Evolutionary conservation across 1,140 invertebrate species (phyloP), one percentile per base, ranked within the genome.

Genomic region (Pristionchus pacificus): DNA sequence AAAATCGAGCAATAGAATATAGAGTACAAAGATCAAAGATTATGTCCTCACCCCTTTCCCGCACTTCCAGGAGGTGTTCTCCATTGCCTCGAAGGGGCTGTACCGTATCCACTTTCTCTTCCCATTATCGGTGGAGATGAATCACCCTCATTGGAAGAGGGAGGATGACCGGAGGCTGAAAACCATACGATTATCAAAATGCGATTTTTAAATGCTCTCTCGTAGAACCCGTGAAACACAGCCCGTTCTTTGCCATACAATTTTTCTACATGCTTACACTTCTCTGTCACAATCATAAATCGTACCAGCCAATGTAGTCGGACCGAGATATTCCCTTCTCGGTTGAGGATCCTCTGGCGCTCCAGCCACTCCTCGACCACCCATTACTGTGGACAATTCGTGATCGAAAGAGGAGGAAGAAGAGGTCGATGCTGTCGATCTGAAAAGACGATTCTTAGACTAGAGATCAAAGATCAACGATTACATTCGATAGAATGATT

Each of bases 71-170:
- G 64, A 2, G 70, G 63, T 57, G 63, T 67, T 58, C 64, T 72
- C 70, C 70, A 72, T 66, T 72, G 71, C 31, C 69, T 32, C 24
- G 65, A 68, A 14, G 71, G 71, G 29, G 65, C 71, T 3, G 65
- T 73, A n/a, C 67, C 71, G 29, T 73, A 73, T 55, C 71, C 71
- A 64, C 71, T 73, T 29, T 73, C 71, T 24, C 71, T 38, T 15
- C 71, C 71, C 30, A 60, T 66, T 68, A 63, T 66, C 33, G n/a
- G n/a, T n/a, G n/a, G n/a, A n/a, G n/a, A n/a, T n/a, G n/a, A n/a
- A n/a, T 32, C 66, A 15, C 31, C 61, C 59, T 61, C 59, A 25
- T 64, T 65, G 38, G 24, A 65, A 65, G 62, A 32, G 38, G 62
- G 65, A 13, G 38, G 61, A 55, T 68, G 25, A 19, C 25, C 38